These are phyloP conservation scores for Leucozona laternaria DNA, from an alignment of 2,888 invertebrate genomes.

Conservation along the genomic window DNA sequence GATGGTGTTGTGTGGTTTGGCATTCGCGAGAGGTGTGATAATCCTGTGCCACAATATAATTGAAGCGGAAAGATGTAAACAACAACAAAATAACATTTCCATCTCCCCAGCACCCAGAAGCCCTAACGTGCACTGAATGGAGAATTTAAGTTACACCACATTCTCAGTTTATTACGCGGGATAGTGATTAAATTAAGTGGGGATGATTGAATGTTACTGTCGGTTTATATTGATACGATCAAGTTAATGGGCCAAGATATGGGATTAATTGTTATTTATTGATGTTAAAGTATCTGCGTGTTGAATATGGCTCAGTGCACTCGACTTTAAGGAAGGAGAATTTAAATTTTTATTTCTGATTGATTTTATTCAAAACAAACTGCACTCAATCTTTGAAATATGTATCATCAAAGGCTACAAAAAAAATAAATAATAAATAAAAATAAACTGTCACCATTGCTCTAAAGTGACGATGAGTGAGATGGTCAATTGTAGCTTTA, in stretches of 20 bases:
- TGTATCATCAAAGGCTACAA: too few relatives aligned
- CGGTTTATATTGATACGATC: slow-evolving; percentile 5
- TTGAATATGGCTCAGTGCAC: neutral
- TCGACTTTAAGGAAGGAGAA: too few relatives aligned
- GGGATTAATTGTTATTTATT: slow-evolving; percentile 2
- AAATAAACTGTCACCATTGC: too few relatives aligned
- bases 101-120: neutral
- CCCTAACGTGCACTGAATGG: neutral
- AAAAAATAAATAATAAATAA: too few relatives aligned
- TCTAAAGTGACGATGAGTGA: too few relatives aligned
- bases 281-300: neutral
- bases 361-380: too few relatives aligned
- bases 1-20: neutral
- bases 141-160: slow-evolving; percentile 10
- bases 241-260: slow-evolving; percentile 34
- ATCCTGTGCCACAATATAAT: slow-evolving; percentile 15
- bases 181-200: slow-evolving; percentile 66
- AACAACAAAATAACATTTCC: neutral
- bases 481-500: too few relatives aligned
- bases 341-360: too few relatives aligned
- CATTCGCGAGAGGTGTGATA: slow-evolving; percentile 8
- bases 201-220: slow-evolving; percentile 50
- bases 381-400: too few relatives aligned
- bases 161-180: slow-evolving; percentile 49
- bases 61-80: slow-evolving; percentile 36